phyloP scores from a whole-genome alignment of 2,888 invertebrate genomes.

The Hypolimnas misippus region DNA sequence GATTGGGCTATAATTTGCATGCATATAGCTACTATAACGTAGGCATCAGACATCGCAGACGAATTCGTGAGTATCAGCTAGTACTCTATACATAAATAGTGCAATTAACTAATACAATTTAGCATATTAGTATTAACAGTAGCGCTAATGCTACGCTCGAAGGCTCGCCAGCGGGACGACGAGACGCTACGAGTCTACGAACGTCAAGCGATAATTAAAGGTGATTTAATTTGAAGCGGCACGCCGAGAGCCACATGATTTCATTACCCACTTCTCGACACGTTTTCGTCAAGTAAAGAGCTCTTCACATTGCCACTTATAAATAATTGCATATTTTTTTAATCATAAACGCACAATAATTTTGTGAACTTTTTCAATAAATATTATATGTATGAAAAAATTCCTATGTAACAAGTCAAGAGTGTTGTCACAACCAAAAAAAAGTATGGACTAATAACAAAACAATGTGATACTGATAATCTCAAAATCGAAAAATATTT shows the following conservation, averaged over 20 bases:
- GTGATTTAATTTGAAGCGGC: conserved; percentile 71
- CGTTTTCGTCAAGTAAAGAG: conserved; percentile 49
- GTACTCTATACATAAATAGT: conserved; percentile 7
- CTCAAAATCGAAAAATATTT: too few relatives aligned
- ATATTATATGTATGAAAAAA: too few relatives aligned
- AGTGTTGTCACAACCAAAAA: too few relatives aligned
- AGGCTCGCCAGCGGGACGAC: conserved; percentile 30
- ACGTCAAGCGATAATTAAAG: conserved; percentile 59
- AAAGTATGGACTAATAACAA: too few relatives aligned
- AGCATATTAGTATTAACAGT: conserved; percentile 12
- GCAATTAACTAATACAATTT: conserved; percentile 16
- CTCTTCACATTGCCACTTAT: conserved; percentile 14
- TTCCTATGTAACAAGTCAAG: too few relatives aligned
- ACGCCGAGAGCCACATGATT: conserved; percentile 70
- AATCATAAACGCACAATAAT: not conserved
- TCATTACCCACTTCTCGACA: conserved; percentile 64
- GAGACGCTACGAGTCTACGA: conserved; percentile 25
- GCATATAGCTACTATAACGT: too few relatives aligned
- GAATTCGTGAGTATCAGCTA: too few relatives aligned
- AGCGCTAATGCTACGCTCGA: conserved; percentile 23
- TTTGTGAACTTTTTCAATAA: too few relatives aligned
- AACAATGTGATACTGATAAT: too few relatives aligned
- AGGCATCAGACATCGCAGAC: too few relatives aligned
- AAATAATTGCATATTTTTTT: conserved; percentile 10
- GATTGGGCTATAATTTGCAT: too few relatives aligned